Base-by-base conservation (phyloP, 2,113 vertebrate species). In the Uria lomvia region DNA sequence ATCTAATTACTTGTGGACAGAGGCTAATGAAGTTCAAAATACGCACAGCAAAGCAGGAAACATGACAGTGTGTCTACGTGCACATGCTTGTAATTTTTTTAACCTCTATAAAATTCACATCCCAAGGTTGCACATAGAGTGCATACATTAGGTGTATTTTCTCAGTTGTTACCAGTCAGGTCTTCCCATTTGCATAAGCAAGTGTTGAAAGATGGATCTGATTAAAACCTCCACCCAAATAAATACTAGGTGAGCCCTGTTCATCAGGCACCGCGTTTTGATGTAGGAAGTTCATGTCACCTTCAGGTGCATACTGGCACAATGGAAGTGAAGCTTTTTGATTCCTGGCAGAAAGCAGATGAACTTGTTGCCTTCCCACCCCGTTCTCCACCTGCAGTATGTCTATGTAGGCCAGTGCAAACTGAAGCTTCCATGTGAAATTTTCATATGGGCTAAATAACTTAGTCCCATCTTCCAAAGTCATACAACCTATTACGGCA, bases 121-220 rank as follows among this genome's bases (percentile, higher is more conserved):
- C 88, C 26, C 36, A 52, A 82, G 77, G 34, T 23, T 95, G 68
- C 68, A 29, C 4, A 29, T 0, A 13, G 16, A 21, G 45, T 3
- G 5, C 20, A 2, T 15, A 32, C 22, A 2, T 52, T 30, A 92
- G 62, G 81, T 60, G 32, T 65, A 40, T 93, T 94, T 93, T 84
- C 55, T 78, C 65, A 95, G 85, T 27, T 62, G 65, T 29, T 74
- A 84, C 42, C 84, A 82, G 59, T 75, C 62, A 72, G 52, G 65
- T 95, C 66, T 90, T 77, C 71, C 76, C 71, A 36, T 90, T 94
- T 91, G 86, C 73, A 92, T 84, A 97, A 88, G 90, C 74, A 95
- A 95, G 94, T 49, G 58, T 6, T 56, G 86, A 62, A 76, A 38
- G 45, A 83, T 29, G 74, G 45, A 71, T 27, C 26, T 27, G 40